Evolutionary conservation across 1,140 invertebrate genomes (phyloP).

Genomic region (Cherax quadricarinatus): DNA sequence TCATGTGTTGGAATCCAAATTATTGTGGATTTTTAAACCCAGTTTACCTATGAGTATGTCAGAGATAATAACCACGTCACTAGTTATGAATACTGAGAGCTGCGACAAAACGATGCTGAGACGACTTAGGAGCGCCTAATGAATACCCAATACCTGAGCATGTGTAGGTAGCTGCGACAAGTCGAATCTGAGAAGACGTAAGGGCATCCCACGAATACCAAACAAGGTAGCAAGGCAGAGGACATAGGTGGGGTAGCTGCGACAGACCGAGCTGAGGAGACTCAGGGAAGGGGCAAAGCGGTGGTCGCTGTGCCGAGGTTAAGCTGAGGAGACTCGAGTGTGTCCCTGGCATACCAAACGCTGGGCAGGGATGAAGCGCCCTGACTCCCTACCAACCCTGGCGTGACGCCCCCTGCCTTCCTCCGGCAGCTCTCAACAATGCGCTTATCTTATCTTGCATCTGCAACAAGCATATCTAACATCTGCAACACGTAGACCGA

Average conservation of each 20-base stretch:
- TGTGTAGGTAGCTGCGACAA: too few species aligned
- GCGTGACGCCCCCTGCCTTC: conserved; percentile 17
- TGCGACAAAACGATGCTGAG: neutral
- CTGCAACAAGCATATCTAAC: neutral
- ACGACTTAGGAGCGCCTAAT: neutral
- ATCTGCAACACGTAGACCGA: conserved; percentile 12
- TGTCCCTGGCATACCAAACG: neutral
- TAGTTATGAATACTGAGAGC: neutral
- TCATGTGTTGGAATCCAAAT: too few species aligned
- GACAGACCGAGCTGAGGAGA: too few species aligned
- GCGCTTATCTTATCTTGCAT: neutral
- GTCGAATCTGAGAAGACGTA: neutral
- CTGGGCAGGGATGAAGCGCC: neutral
- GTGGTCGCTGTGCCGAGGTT: too few species aligned
- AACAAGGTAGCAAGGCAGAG: too few species aligned
- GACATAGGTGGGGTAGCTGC: too few species aligned
- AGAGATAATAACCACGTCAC: neutral
- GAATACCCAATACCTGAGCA: neutral
- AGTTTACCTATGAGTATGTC: neutral
- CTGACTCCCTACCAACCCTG: neutral
- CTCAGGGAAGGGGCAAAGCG: too few species aligned
- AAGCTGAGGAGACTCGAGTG: neutral
- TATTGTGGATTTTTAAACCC: too few species aligned
- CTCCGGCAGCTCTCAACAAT: conserved; percentile 27
- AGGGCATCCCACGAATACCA: neutral